phyloP scores from a whole-genome alignment of 2,797 vertebrate genomes.

The Phataginus tricuspis region DNA sequence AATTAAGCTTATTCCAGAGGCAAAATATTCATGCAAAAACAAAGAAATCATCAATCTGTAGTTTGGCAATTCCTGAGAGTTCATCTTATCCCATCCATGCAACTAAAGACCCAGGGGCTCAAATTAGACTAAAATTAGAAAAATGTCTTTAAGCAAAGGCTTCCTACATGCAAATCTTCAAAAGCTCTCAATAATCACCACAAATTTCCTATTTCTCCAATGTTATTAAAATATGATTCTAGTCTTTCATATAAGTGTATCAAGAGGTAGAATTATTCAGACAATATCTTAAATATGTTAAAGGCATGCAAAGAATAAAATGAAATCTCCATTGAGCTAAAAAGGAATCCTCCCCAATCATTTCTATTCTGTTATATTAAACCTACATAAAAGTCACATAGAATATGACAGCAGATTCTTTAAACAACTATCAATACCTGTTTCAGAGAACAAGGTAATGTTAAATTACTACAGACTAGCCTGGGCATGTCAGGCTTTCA shows the following conservation, averaged over 20 bases:
- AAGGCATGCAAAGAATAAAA: background rate
- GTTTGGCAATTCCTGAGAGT: background rate
- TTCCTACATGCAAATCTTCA: background rate
- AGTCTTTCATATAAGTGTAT: background rate
- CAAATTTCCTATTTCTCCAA: background rate
- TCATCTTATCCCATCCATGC: background rate
- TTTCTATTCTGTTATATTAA: background rate
- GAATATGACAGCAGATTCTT: background rate
- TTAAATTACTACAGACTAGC: background rate
- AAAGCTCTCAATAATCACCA: background rate
- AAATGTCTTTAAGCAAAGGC: background rate
- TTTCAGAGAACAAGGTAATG: background rate
- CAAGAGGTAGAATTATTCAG: background rate
- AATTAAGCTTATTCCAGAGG: background rate
- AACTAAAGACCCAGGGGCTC: background rate
- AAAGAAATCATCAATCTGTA: background rate
- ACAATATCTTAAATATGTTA: background rate
- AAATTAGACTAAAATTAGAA: slow-evolving; percentile 25
- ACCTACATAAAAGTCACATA: background rate
- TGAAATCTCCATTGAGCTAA: background rate
- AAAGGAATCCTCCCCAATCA: background rate
- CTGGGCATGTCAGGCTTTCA: background rate
- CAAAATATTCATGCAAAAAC: background rate
- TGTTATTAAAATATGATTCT: background rate
- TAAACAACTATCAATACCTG: background rate